These are phyloP conservation scores for Rhadina sibilatrix DNA, from an alignment of 2,113 vertebrate genomes.

Conservation along the genomic window DNA sequence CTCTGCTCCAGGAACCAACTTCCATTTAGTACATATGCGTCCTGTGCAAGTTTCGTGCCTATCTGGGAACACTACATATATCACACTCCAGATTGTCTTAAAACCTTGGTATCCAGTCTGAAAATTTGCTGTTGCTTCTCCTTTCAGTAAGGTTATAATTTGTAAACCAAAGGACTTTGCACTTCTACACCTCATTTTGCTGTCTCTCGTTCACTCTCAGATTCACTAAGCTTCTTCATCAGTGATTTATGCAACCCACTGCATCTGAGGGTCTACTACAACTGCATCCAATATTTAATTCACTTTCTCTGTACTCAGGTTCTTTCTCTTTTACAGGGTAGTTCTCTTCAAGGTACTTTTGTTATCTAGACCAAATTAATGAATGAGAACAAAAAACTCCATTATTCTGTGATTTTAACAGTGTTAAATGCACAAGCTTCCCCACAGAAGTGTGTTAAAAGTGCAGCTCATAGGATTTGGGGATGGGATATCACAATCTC, in stretches of 20 bases:
- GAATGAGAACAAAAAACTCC: not conserved
- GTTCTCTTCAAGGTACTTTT: not conserved
- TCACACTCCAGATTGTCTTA: not conserved
- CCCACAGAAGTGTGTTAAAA: not conserved
- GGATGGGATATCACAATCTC: not conserved
- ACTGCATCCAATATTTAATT: not conserved
- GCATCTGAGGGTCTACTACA: not conserved
- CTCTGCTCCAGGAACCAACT: not conserved
- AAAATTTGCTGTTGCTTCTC: not conserved
- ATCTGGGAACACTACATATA: not conserved
- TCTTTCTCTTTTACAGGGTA: not conserved
- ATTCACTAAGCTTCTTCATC: not conserved
- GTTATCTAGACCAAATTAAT: not conserved
- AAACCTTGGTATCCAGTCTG: not conserved
- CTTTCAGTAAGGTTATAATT: not conserved
- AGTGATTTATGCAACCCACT: not conserved
- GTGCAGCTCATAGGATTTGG: not conserved
- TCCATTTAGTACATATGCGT: not conserved
- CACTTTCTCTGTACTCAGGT: not conserved
- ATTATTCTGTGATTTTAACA: not conserved
- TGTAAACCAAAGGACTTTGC: not conserved
- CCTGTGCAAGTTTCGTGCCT: not conserved
- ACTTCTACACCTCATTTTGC: not conserved
- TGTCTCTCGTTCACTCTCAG: not conserved
- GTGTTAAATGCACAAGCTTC: not conserved